These are phyloP conservation scores for Casuarius casuarius DNA, from an alignment of 2,113 vertebrate genomes.

Conservation along the genomic window DNA sequence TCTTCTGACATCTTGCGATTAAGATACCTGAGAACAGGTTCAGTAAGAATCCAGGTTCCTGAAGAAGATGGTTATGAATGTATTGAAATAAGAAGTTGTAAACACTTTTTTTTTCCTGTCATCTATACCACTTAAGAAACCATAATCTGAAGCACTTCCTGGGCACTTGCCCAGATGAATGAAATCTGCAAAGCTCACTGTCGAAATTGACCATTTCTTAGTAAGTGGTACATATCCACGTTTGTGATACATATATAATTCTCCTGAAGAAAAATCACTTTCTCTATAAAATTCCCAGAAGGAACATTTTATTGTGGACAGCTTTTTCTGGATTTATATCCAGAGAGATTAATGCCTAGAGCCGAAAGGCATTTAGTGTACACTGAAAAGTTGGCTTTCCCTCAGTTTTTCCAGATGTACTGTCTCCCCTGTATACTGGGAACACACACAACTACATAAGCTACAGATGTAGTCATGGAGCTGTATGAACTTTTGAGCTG, in stretches of 20 bases:
- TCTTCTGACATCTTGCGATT: constrained; percentile 53
- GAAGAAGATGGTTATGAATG: constrained; percentile 23
- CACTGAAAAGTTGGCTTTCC: constrained; percentile 52
- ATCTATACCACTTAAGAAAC: not conserved
- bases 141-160: constrained; percentile 28
- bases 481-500: constrained; percentile 55
- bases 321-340: constrained; percentile 60
- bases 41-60: constrained; percentile 40
- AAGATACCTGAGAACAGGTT: constrained; percentile 63
- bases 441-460: constrained; percentile 48
- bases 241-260: not conserved
- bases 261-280: constrained; percentile 4
- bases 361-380: constrained; percentile 50
- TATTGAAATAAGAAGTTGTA: constrained; percentile 49
- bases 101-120: not conserved
- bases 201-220: not conserved
- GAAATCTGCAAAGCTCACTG: constrained; percentile 16
- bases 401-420: constrained; percentile 74
- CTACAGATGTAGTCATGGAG: constrained; percentile 72
- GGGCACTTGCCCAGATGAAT: not conserved
- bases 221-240: not conserved
- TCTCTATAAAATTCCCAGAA: constrained; percentile 19
- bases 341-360: constrained; percentile 60
- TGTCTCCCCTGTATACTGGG: constrained; percentile 55
- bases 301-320: constrained; percentile 39